These are phyloP conservation scores for Mormyrus lacerda DNA, from an alignment of 2,113 vertebrate genomes.

Conservation along the genomic window DNA sequence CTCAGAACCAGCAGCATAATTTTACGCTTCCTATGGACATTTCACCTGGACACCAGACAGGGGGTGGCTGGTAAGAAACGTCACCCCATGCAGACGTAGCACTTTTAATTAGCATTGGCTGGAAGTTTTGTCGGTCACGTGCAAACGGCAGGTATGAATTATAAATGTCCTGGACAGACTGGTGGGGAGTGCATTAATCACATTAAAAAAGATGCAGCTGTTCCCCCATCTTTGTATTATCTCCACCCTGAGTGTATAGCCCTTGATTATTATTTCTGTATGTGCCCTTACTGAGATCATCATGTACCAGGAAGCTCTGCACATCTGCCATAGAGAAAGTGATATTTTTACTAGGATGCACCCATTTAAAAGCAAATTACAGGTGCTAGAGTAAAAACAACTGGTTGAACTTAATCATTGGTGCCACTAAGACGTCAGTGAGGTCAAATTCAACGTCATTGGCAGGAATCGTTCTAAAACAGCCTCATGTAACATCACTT, in stretches of 20 bases:
- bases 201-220: neutral
- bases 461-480: conserved; percentile 33
- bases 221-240: conserved; percentile 5
- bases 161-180: conserved; percentile 15
- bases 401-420: conserved; percentile 49
- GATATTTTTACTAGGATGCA: conserved; percentile 21
- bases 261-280: neutral
- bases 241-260: neutral
- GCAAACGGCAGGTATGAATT: conserved; percentile 20
- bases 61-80: neutral
- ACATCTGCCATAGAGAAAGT: neutral
- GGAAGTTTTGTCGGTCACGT: conserved; percentile 17
- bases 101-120: conserved; percentile 19
- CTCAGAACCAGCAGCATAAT: conserved; percentile 17
- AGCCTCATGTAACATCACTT: conserved; percentile 44
- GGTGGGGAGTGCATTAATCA: conserved; percentile 19
- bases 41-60: neutral
- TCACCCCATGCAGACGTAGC: neutral
- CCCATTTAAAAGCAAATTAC: conserved; percentile 19
- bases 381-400: conserved; percentile 37
- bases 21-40: neutral
- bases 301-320: neutral
- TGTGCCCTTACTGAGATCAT: neutral
- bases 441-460: conserved; percentile 48
- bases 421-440: conserved; percentile 42